These are phyloP conservation scores for Aurelia aurita complex sp. Pacific DNA, from an alignment of 30 jellyfish, hydroid and myxozoan genomes.

Conservation along the genomic window DNA sequence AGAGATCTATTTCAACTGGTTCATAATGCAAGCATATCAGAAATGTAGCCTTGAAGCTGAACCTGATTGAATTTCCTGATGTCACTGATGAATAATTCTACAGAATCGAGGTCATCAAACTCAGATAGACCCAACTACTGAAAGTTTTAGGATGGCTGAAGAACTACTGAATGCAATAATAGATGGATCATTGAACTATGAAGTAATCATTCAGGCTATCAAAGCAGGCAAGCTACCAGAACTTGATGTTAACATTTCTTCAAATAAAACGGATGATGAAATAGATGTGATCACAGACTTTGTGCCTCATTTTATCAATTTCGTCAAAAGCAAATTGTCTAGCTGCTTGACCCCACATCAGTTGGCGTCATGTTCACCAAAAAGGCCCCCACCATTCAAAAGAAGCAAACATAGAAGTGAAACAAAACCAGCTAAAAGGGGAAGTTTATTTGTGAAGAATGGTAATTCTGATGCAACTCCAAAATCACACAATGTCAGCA, in stretches of 20 bases:
- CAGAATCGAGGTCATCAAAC: too few relatives aligned
- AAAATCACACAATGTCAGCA: neutral
- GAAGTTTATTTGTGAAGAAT: slow-evolving; percentile 6
- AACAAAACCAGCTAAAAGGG: slow-evolving; percentile 13
- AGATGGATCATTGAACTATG: neutral
- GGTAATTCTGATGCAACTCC: slow-evolving; percentile 1
- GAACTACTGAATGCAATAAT: neutral
- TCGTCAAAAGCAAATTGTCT: slow-evolving; percentile 38
- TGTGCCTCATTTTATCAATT: slow-evolving; percentile 52
- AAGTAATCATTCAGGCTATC: neutral
- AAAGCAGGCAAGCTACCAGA: neutral
- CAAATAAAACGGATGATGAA: neutral
- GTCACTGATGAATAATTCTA: too few relatives aligned
- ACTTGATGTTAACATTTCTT: neutral
- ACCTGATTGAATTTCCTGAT: too few relatives aligned
- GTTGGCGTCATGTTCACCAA: slow-evolving; percentile 53
- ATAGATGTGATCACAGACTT: slow-evolving; percentile 5
- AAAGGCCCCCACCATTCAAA: slow-evolving; percentile 2
- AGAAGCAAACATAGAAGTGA: neutral
- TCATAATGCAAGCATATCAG: too few relatives aligned
- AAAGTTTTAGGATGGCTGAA: neutral
- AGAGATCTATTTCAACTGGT: too few relatives aligned
- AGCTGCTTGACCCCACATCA: slow-evolving; percentile 33
- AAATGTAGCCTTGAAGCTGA: too few relatives aligned
- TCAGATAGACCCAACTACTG: neutral